phyloP scores from a whole-genome alignment of 1,140 invertebrate species.

The Dermatophagoides farinae region DNA sequence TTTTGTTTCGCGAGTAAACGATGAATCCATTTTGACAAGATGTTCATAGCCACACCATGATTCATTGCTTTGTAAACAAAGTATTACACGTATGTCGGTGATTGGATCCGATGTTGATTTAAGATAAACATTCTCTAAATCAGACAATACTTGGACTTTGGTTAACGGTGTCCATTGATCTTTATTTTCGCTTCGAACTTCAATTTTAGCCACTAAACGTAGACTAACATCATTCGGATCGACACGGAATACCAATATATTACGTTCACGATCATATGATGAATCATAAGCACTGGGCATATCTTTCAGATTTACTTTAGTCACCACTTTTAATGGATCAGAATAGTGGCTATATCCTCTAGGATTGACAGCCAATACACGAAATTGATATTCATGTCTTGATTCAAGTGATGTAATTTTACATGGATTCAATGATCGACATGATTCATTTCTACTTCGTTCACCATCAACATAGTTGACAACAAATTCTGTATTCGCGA shows the following conservation, averaged over 20 bases:
- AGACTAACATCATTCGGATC: slow-evolving; percentile 25
- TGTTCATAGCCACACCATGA: slow-evolving; percentile 49
- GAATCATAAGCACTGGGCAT: slow-evolving; percentile 47
- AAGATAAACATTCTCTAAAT: slow-evolving; percentile 28
- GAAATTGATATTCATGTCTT: slow-evolving; percentile 19
- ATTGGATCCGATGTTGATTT: slow-evolving; percentile 17
- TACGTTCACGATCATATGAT: slow-evolving; percentile 29
- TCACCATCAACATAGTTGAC: slow-evolving; percentile 30
- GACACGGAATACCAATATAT: slow-evolving; percentile 49
- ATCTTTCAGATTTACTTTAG: slow-evolving; percentile 28
- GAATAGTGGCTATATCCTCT: slow-evolving; percentile 20
- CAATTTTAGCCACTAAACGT: slow-evolving; percentile 41
- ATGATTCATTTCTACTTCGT: slow-evolving; percentile 39
- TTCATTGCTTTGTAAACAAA: slow-evolving; percentile 50
- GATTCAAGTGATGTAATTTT: slow-evolving; percentile 39
- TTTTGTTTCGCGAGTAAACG: slow-evolving; percentile 52
- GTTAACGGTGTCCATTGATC: slow-evolving; percentile 16
- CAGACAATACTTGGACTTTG: slow-evolving; percentile 13
- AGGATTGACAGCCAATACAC: slow-evolving; percentile 21
- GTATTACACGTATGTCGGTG: slow-evolving; percentile 41
- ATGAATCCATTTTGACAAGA: slow-evolving; percentile 28
- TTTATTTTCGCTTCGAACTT: slow-evolving; percentile 10
- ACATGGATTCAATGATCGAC: slow-evolving; percentile 59
- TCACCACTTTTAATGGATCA: slow-evolving; percentile 18
- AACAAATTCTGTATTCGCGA: slow-evolving; percentile 61